Base-by-base conservation (phyloP, 2,113 vertebrate species). In the Plotosus lineatus region DNA sequence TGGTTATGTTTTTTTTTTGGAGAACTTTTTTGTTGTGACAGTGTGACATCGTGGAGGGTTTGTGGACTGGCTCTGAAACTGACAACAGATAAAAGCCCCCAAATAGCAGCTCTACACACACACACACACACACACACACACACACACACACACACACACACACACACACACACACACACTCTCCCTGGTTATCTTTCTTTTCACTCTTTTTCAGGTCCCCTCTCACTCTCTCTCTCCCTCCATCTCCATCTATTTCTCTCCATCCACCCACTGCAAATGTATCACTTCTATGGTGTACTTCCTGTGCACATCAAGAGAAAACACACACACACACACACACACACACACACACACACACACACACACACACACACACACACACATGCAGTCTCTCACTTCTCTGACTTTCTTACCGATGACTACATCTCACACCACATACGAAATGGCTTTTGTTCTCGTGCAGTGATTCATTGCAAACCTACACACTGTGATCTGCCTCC, bases 31-130 rank as follows among this genome's bases (percentile, higher is more conserved):
- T 3, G 12, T 46, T 44, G 36, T 56, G 72, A 46, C 33, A 36
- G 0, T 48, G 81, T 40, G 84, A 71, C n/a, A 3, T 71, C 42
- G 3, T 84, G 83, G 86, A 63, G 38, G 80, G 79, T 79, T n/a
- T 74, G 74, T 73, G 44, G 83, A 86, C 78, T 72, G 82, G 80
- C 81, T 66, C 76, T 86, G 85, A 88, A 79, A 78, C 75, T 71
- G 81, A 79, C 42, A 46, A 66, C 44, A 86, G 85, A 88, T 84
- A 90, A 91, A 85, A 69, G 0, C 10, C 87, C 86, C 90, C 77
- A 90, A 91, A 92, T 91, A 92, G 90, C 87, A 81, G 61, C 77
- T 72, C 75, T 53, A 51, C 78, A 60, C 75, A 23, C 38, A 44
- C 53, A 5, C 31, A 55, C 72, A 3, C 63, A n/a, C 28, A 19